phyloP scores from a whole-genome alignment of 1,140 invertebrate genomes.

The Augochlora pura region DNA sequence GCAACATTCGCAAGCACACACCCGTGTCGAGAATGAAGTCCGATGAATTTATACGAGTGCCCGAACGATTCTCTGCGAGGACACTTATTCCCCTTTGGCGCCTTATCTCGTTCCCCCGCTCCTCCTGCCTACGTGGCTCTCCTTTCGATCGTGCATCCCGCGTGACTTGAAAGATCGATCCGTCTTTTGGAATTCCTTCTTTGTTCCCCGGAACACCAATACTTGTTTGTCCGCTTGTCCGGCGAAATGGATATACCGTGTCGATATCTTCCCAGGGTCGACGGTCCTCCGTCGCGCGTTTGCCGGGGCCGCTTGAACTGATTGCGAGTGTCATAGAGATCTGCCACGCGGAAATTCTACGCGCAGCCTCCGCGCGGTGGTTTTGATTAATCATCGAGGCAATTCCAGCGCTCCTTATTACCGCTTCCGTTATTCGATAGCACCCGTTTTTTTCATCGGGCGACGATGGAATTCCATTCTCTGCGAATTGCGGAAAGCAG shows the following conservation, averaged over 20 bases:
- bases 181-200: slow-evolving; percentile 55
- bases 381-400: no score
- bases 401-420: no score
- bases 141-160: slow-evolving; percentile 19
- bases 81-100: slow-evolving; percentile 25
- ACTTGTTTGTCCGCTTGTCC: slow-evolving; percentile 61
- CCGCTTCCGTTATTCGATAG: no score
- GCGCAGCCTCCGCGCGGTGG: no score
- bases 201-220: slow-evolving; percentile 31
- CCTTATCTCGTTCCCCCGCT: neutral
- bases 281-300: slow-evolving; percentile 49
- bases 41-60: slow-evolving; percentile 60
- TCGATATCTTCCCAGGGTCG: slow-evolving; percentile 43
- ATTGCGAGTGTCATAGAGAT: neutral
- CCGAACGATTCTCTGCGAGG: slow-evolving; percentile 24
- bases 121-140: neutral
- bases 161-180: slow-evolving; percentile 50
- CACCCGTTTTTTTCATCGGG: no score
- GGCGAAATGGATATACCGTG: slow-evolving; percentile 54
- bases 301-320: neutral
- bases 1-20: slow-evolving; percentile 35
- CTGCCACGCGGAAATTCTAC: neutral
- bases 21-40: slow-evolving; percentile 47
- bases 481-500: no score
- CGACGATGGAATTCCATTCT: no score